Conservation (phyloP, 2,797 vertebrate genomes). For the Silurus lanzhouensis region DNA sequence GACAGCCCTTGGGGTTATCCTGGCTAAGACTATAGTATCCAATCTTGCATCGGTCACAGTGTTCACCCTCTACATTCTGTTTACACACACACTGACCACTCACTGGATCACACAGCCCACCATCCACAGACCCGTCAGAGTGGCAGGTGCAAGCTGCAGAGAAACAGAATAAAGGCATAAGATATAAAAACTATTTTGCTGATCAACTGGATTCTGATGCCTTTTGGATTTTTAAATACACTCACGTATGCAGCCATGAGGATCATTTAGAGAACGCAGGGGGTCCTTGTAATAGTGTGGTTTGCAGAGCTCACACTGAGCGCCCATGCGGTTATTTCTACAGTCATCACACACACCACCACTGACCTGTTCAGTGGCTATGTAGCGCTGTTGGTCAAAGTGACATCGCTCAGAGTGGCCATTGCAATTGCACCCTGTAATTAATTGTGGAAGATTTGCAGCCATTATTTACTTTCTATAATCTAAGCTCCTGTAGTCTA, state of each 20-base stretch:
- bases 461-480: not conserved
- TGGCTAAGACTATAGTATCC: conserved; percentile 75
- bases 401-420: conserved; percentile 82
- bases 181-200: not conserved
- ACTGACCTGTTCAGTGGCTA: conserved; percentile 68
- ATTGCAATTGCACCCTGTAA: conserved; percentile 83
- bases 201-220: not conserved
- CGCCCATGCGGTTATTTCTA: conserved; percentile 75
- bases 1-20: conserved; percentile 76
- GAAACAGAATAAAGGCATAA: not conserved
- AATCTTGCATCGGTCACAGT: conserved; percentile 79
- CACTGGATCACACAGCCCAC: conserved; percentile 72
- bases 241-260: conserved; percentile 78
- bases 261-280: conserved; percentile 68
- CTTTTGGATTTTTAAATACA: conserved; percentile 10
- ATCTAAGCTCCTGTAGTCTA: not conserved
- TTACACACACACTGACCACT: conserved; percentile 82
- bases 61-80: conserved; percentile 80
- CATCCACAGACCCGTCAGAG: conserved; percentile 68
- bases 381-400: conserved; percentile 74
- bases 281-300: conserved; percentile 78
- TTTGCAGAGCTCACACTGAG: conserved; percentile 82
- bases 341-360: conserved; percentile 86
- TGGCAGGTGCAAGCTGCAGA: conserved; percentile 82
- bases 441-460: not conserved